A percentile compares a stretch with the other conserved stretches of the same genome.
These are phyloP conservation scores for Tragelaphus eurycerus DNA, from an alignment of 2,797 vertebrate species.

Conservation along the genomic window DNA sequence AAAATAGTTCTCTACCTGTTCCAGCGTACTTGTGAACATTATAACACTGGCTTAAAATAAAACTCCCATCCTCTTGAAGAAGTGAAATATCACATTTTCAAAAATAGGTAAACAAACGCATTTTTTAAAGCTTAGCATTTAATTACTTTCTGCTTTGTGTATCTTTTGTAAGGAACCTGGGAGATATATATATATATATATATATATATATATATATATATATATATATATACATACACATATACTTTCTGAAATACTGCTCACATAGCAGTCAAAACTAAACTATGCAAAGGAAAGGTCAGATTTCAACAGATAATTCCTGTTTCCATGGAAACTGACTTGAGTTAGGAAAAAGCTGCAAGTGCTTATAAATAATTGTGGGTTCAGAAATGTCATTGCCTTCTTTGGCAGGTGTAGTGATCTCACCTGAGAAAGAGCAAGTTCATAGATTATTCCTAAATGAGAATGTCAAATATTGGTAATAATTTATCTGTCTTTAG, in stretches of 20 bases:
- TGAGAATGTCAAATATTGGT: neutral
- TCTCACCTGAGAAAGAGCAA: neutral
- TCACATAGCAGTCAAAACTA: conserved; percentile 50
- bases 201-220: too few species aligned
- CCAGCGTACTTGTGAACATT: neutral
- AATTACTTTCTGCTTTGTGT: conserved; percentile 7
- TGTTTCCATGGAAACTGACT: conserved; percentile 65
- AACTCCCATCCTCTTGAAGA: neutral
- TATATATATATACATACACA: neutral
- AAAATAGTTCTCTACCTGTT: neutral
- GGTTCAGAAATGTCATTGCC: conserved; percentile 14
- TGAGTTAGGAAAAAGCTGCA: conserved; percentile 26
- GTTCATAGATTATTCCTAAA: neutral
- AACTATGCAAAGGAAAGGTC: conserved; percentile 64
- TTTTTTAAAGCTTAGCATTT: conserved; percentile 40
- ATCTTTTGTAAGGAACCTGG: neutral
- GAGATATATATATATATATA: neutral
- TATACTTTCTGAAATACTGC: conserved; percentile 51
- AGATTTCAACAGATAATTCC: conserved; percentile 44
- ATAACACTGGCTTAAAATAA: neutral
- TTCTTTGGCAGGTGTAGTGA: conserved; percentile 5
- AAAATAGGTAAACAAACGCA: neutral
- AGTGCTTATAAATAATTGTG: conserved; percentile 53
- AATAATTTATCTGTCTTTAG: neutral
- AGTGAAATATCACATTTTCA: neutral